Percentiles rank a stretch among this genome's conserved stretches.
These are phyloP conservation scores for Hypothenemus hampei DNA, from an alignment of 1,140 invertebrate genomes.

Conservation along the genomic window DNA sequence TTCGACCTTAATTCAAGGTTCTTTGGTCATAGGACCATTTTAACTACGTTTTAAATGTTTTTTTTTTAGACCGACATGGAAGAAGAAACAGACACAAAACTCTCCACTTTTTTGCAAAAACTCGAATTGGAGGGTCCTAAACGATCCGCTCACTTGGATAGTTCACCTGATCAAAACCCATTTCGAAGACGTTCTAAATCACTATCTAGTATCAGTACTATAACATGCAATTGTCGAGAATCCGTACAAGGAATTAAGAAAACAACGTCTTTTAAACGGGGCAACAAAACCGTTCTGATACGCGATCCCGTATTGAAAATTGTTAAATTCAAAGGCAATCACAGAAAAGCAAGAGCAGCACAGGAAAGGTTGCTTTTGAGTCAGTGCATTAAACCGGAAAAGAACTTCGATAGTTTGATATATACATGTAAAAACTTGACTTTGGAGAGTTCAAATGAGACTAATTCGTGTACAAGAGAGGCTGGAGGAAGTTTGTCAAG, in stretches of 20 bases:
- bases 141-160: conserved; percentile 17
- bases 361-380: conserved; percentile 36
- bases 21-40: neutral
- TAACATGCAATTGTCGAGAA: conserved; percentile 37
- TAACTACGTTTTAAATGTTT: conserved; percentile 13
- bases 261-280: conserved; percentile 40
- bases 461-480: conserved; percentile 15
- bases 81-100: conserved; percentile 36
- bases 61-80: conserved; percentile 39
- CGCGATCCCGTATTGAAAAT: conserved; percentile 41
- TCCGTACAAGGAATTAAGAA: conserved; percentile 35
- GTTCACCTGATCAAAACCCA: conserved; percentile 37
- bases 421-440: conserved; percentile 42
- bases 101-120: conserved; percentile 37
- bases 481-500: conserved; percentile 32
- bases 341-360: conserved; percentile 20
- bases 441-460: conserved; percentile 25
- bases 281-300: conserved; percentile 36
- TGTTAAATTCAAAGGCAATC: conserved; percentile 32
- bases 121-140: conserved; percentile 37
- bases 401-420: conserved; percentile 41
- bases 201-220: conserved; percentile 39
- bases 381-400: conserved; percentile 29
- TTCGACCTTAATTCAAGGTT: conserved; percentile 12
- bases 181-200: conserved; percentile 42